Evolutionary conservation across 2,113 vertebrate genomes (phyloP).

Genomic region (Etia nguti): DNA sequence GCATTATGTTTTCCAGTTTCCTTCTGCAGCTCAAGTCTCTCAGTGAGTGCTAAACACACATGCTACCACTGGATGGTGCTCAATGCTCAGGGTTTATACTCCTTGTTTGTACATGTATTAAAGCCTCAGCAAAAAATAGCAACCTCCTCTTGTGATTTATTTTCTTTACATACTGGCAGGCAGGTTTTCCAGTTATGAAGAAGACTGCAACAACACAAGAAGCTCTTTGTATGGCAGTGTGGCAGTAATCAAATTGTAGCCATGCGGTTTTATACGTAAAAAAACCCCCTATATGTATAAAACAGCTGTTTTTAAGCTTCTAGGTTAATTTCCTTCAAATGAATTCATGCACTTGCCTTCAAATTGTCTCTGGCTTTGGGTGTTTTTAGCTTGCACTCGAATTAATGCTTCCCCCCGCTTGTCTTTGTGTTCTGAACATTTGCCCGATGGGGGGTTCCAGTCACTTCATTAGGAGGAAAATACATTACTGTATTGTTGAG

Average conservation of each 20-base stretch:
- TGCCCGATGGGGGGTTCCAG: constrained; percentile 10
- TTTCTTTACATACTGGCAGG: not conserved
- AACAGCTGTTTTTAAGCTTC: not conserved
- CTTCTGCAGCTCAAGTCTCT: not conserved
- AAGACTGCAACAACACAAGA: not conserved
- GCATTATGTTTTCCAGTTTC: not conserved
- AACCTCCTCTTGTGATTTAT: not conserved
- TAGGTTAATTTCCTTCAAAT: not conserved
- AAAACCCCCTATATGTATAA: not conserved
- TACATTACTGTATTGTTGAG: constrained; percentile 32
- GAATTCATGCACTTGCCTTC: not conserved
- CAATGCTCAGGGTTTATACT: not conserved
- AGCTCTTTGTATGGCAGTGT: not conserved
- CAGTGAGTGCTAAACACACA: not conserved
- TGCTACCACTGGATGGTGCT: constrained; percentile 44
- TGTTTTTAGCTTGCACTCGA: constrained; percentile 30
- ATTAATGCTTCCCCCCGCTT: constrained; percentile 2
- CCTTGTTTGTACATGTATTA: not conserved
- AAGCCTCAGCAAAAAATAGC: not conserved
- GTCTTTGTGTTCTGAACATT: constrained; percentile 20
- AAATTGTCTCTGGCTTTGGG: not conserved
- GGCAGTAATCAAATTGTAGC: not conserved
- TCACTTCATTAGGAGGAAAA: constrained; percentile 46
- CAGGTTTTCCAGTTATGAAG: not conserved
- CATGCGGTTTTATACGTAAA: not conserved